These are phyloP conservation scores for Formica selysi DNA, from an alignment of 1,140 invertebrate species.

Conservation along the genomic window DNA sequence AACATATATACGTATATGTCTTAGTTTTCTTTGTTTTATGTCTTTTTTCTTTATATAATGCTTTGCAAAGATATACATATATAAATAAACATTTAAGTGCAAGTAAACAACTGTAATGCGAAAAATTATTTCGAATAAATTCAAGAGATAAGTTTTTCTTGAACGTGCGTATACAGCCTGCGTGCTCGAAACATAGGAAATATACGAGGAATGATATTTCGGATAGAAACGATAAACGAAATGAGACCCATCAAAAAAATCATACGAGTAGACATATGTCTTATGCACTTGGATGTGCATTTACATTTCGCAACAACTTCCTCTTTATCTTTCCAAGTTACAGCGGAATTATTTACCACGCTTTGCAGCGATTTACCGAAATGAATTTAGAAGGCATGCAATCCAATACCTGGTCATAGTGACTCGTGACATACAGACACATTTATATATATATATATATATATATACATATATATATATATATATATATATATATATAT, in stretches of 20 bases:
- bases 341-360: constrained; percentile 1
- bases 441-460: no score
- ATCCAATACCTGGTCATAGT: not conserved
- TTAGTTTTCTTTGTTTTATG: not conserved
- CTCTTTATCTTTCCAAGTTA: constrained; percentile 12
- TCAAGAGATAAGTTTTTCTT: not conserved
- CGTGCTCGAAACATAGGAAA: not conserved
- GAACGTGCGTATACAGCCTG: not conserved
- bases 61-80: not conserved
- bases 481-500: no score
- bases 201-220: not conserved
- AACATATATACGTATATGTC: not conserved
- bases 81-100: not conserved
- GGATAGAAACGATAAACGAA: not conserved
- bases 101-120: not conserved
- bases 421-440: not conserved
- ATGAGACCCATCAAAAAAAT: not conserved
- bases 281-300: not conserved
- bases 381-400: not conserved
- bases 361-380: constrained; percentile 12
- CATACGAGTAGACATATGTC: not conserved
- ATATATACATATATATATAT: no score
- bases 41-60: not conserved
- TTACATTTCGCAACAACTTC: constrained; percentile 20
- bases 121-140: not conserved